These are phyloP conservation scores for Sylvia borin DNA, from an alignment of 2,797 vertebrate species.

Conservation along the genomic window DNA sequence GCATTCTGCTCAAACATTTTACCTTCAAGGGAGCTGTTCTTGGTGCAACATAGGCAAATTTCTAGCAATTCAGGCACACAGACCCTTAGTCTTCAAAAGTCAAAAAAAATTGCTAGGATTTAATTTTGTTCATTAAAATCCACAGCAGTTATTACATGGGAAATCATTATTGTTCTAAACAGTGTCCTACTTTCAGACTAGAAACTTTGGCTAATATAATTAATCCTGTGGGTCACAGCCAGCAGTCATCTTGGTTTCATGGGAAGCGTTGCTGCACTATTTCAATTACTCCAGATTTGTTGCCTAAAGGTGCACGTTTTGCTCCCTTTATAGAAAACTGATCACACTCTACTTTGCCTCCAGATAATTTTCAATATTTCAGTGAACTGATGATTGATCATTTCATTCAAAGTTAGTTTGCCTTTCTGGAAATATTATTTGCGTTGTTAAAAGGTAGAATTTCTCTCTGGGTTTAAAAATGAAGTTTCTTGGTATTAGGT, in stretches of 20 bases:
- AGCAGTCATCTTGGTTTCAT: neutral
- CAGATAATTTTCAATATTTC: slow-evolving; percentile 4
- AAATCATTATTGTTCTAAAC: neutral
- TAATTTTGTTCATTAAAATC: neutral
- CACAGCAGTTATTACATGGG: neutral
- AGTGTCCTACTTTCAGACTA: neutral
- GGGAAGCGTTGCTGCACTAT: neutral
- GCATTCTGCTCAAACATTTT: neutral
- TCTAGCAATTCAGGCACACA: neutral
- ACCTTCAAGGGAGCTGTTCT: neutral
- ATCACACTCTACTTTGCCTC: neutral
- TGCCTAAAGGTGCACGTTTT: neutral
- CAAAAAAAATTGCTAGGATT: neutral
- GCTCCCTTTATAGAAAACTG: neutral
- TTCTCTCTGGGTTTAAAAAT: neutral
- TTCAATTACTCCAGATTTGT: neutral
- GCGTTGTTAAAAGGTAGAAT: neutral
- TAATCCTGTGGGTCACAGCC: neutral
- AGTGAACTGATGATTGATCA: neutral
- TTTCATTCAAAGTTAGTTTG: neutral
- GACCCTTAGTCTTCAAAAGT: neutral
- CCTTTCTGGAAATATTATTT: neutral
- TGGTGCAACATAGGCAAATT: neutral
- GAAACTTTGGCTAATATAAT: neutral
- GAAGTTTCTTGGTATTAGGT: neutral